phyloP scores from a whole-genome alignment of 2,888 invertebrate genomes.

The Clepsis dumicolana region DNA sequence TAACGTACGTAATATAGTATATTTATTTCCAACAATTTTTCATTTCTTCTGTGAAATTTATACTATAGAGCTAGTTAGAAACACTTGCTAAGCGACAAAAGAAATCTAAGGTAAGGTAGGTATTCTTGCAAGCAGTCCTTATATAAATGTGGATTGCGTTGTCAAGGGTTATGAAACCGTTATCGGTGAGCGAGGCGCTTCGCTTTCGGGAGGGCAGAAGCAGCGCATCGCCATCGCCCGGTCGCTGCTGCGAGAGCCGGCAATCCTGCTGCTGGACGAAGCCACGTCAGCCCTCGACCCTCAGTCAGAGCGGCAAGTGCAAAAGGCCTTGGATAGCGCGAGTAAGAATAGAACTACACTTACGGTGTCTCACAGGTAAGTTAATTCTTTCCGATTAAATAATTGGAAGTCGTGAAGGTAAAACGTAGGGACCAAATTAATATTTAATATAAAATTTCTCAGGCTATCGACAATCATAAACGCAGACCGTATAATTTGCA shows the following conservation, averaged over 20 bases:
- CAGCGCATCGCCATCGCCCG: conserved; percentile 94
- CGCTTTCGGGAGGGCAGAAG: conserved; percentile 93
- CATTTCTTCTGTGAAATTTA: too few relatives aligned
- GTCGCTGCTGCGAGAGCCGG: conserved; percentile 92
- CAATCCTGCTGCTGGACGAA: conserved; percentile 91
- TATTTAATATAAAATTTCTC: neutral
- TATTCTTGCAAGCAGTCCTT: neutral
- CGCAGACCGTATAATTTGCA: conserved; percentile 87
- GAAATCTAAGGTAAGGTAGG: too few relatives aligned
- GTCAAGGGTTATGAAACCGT: conserved; percentile 90
- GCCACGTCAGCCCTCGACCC: conserved; percentile 94
- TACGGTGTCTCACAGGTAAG: conserved; percentile 89
- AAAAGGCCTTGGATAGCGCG: conserved; percentile 91
- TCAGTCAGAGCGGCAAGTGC: conserved; percentile 92
- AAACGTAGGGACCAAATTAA: neutral
- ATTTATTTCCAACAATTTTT: too few relatives aligned
- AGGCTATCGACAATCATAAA: conserved; percentile 86
- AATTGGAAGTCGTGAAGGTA: too few relatives aligned
- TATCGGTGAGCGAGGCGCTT: conserved; percentile 93
- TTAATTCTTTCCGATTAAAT: too few relatives aligned
- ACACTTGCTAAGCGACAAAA: neutral
- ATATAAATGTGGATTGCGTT: conserved; percentile 23
- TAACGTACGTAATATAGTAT: conserved; percentile 56
- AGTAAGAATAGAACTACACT: conserved; percentile 90
- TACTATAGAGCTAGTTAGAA: too few relatives aligned